Base-by-base conservation (phyloP, 2,797 vertebrate species). In the Gadopsis marmoratus region DNA sequence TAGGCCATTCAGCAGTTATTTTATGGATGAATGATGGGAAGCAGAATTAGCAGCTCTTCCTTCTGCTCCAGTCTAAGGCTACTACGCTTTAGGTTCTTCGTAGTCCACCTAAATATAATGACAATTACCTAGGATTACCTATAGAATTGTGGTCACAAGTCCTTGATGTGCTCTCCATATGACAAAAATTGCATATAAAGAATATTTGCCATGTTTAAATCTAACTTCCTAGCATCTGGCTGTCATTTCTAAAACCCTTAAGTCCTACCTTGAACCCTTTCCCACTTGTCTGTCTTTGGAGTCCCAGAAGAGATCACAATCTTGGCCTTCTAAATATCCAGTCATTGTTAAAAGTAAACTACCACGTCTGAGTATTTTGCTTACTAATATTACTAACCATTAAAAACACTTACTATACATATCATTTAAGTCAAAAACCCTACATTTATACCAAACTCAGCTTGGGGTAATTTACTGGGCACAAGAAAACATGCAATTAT, bases 401-500 rank as follows among this genome's bases (percentile, higher is more conserved):
- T 19, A 54, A 14, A 7, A 56, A 45, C 7, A 17, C 13, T 53
- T 9, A 39, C 31, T 16, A 39, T 2, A 21, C 3, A n/a, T 54
- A 56, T 13, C 12, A 54, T 31, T 63, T 12, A 23, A 48, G 16
- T 48, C 4, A 23, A 50, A 33, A 55, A 75, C 53, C 10, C 43
- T n/a, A 19, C 2, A 50, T 47, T 12, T 54, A 23, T 23, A 53
- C n/a, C 26, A n/a, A 41, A 35, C 13, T 63, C 17, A 48, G 8
- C 5, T n/a, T 26, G 3, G 4, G 66, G 1, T 47, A 19, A 48
- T 26, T 26, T 35, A 37, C 10, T 50, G 13, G 19, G 48, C n/a
- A 60, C 31, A 53, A 47, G 13, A 61, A 81, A 80, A 67, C 4
- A 9, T n/a, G 31, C 37, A 71, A 41, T 29, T 5, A 14, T 66